Evolutionary conservation across 2,888 invertebrate genomes (phyloP).

Genomic region (Hybos culiciformis): DNA sequence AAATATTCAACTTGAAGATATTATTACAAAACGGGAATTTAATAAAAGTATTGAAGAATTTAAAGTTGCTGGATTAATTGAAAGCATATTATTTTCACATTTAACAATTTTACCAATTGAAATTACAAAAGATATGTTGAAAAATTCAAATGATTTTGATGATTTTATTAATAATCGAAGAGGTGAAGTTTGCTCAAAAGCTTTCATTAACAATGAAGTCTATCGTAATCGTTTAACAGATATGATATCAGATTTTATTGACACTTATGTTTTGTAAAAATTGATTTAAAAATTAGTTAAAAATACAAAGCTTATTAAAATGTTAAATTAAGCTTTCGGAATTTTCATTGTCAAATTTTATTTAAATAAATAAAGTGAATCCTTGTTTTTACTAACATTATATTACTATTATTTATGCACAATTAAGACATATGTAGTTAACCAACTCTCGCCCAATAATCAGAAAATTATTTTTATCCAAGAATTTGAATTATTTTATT

Average conservation of each 20-base stretch:
- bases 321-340: no score
- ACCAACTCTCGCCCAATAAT: no score
- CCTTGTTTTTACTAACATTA: no score
- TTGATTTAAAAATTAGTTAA: no score
- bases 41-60: slow-evolving; percentile 33
- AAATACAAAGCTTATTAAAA: no score
- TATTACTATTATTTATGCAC: no score
- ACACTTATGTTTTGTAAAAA: slow-evolving; percentile 28
- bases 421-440: no score
- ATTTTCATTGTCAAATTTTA: no score
- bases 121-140: slow-evolving; percentile 36
- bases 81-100: slow-evolving; percentile 40
- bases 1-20: slow-evolving; percentile 31
- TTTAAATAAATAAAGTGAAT: no score
- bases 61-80: slow-evolving; percentile 41
- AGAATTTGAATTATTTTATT: no score
- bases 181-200: slow-evolving; percentile 40
- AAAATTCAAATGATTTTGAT: slow-evolving; percentile 39
- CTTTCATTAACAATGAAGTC: slow-evolving; percentile 38
- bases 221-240: slow-evolving; percentile 41
- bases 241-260: slow-evolving; percentile 43
- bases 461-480: no score
- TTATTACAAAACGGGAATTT: slow-evolving; percentile 37
- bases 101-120: slow-evolving; percentile 41
- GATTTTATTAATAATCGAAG: slow-evolving; percentile 42